Base-by-base conservation (phyloP, 2,797 vertebrate genomes). In the Masticophis lateralis region DNA sequence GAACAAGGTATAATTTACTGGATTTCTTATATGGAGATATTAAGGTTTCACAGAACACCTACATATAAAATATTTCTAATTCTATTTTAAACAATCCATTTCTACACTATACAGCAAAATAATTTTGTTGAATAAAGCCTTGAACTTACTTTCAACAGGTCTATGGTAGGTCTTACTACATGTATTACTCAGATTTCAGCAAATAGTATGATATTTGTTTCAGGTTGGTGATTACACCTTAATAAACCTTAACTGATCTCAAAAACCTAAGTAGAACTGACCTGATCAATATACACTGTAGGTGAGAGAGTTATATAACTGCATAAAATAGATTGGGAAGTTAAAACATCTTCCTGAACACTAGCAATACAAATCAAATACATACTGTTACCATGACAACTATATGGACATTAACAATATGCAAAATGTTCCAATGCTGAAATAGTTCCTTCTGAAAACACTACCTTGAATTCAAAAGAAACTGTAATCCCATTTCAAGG, bases 11-110 rank as follows among this genome's bases (percentile, higher is more conserved):
- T 91, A 95, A 94, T 61, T 90, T 69, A 69, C 11, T 89, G 59
- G 25, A 66, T 90, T 94, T 69, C 90, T 91, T 79, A 96, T 79
- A 43, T 27, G 11, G 94, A 95, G 69, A 90, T 86, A 92, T 92
- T 11, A 51, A 56, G 25, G 83, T 37, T 88, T 93, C 89, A 47
- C 91, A 87, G 4, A 87, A 66, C 9, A 25, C 9, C 74, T 83
- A 92, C 0, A 2, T 16, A 90, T 28, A 56, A 93, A 93, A 90
- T 32, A 27, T 51, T 89, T 86, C 90, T 66, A 51, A 56, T 86
- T 51, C 63, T 53, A 8, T 43, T 74, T 66, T 3, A 89, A 53
- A 32, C 57, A 74, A 20, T 91, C 53, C 27, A 60, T n/a, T 88
- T 83, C 60, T 86, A 91, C 27, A 90, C 0, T 0, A 93, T 83